phyloP scores from a whole-genome alignment of 2,113 vertebrate species.

The Ciconia stormi region DNA sequence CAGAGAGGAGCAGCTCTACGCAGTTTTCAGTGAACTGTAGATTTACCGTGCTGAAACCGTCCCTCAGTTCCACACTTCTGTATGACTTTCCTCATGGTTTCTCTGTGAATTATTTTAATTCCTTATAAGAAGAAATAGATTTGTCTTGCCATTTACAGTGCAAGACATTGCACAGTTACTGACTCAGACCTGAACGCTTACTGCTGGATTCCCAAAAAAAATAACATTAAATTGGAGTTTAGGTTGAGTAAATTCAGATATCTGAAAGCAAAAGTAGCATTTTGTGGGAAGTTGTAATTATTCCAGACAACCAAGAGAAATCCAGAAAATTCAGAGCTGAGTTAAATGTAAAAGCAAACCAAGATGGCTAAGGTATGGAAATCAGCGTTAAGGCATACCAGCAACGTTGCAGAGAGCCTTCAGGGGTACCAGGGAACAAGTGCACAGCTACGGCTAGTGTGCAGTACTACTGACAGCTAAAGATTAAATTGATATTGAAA shows the following conservation, averaged over 20 bases:
- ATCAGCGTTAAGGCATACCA: background rate
- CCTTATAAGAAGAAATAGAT: background rate
- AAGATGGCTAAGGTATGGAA: background rate
- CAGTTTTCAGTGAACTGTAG: background rate
- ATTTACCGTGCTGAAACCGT: background rate
- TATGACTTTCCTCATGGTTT: background rate
- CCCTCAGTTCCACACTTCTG: background rate
- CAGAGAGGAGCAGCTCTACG: background rate
- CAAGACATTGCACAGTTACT: background rate
- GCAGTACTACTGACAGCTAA: background rate
- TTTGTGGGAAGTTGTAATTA: background rate
- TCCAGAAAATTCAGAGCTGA: background rate
- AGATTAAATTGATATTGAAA: slow-evolving; percentile 47
- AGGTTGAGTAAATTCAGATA: background rate
- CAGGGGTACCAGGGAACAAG: background rate
- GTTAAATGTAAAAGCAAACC: background rate
- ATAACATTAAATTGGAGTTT: background rate
- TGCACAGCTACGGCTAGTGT: background rate
- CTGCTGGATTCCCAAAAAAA: background rate
- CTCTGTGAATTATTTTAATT: background rate
- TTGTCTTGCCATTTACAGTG: background rate
- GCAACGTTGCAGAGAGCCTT: background rate
- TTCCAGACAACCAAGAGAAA: background rate
- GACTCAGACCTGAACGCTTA: background rate
- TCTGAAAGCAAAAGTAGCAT: background rate